Percentiles rank a stretch among this genome's conserved stretches.
These are phyloP conservation scores for Chelonus insularis DNA, from an alignment of 1,140 invertebrate genomes.

Conservation along the genomic window DNA sequence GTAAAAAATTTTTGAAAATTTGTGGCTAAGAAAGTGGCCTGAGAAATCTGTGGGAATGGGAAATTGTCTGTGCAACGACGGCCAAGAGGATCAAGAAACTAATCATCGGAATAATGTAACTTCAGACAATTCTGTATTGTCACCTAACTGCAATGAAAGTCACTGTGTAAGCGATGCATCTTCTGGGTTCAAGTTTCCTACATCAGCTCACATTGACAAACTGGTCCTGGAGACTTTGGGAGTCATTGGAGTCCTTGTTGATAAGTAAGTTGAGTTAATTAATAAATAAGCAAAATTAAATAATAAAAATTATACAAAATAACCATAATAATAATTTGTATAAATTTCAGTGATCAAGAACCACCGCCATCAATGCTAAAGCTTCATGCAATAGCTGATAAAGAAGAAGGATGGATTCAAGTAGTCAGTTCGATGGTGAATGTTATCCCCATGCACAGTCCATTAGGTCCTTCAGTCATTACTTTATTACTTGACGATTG, in stretches of 20 bases:
- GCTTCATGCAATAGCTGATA: conserved; percentile 84
- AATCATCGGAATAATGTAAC: conserved; percentile 45
- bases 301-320: conserved; percentile 14
- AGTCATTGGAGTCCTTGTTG: conserved; percentile 79
- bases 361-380: conserved; percentile 81
- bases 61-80: conserved; percentile 67
- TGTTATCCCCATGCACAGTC: conserved; percentile 83
- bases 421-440: conserved; percentile 87
- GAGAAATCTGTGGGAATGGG: conserved; percentile 61
- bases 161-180: conserved; percentile 35
- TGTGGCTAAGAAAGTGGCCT: background rate
- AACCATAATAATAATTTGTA: conserved; percentile 22
- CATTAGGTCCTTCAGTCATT: conserved; percentile 88
- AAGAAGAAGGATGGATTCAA: conserved; percentile 88
- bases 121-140: conserved; percentile 47
- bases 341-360: conserved; percentile 77
- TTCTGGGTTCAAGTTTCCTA: conserved; percentile 49
- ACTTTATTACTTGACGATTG: conserved; percentile 89
- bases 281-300: no score
- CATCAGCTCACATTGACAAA: conserved; percentile 65
- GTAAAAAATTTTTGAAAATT: conserved; percentile 22
- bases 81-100: conserved; percentile 53
- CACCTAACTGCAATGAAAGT: conserved; percentile 42
- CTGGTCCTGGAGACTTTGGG: conserved; percentile 79
- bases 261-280: conserved; percentile 71